Evolutionary conservation across 2,797 vertebrate genomes (phyloP).

Genomic region (Todus mexicanus): DNA sequence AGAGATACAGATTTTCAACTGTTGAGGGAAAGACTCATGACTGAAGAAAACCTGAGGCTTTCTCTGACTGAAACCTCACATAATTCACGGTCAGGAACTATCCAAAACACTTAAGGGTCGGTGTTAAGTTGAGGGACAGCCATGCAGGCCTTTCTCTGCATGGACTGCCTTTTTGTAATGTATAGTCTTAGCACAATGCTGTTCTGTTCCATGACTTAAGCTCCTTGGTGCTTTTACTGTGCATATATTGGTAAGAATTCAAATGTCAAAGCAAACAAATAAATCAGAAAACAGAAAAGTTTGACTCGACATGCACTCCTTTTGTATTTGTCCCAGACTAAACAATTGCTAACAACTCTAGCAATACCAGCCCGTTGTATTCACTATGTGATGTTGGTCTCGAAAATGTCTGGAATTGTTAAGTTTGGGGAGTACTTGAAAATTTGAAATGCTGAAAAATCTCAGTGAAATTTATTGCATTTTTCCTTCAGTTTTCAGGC

Average conservation of each 20-base stretch:
- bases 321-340: not conserved
- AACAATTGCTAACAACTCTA: not conserved
- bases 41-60: not conserved
- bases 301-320: not conserved
- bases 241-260: not conserved
- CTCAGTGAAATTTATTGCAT: not conserved
- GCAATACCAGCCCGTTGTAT: not conserved
- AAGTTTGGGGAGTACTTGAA: not conserved
- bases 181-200: rapidly evolving
- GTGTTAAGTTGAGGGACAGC: not conserved
- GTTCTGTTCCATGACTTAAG: not conserved
- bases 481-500: not conserved
- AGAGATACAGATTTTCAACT: not conserved
- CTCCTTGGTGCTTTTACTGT: not conserved
- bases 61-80: not conserved
- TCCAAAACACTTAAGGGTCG: not conserved
- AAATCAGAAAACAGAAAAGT: not conserved
- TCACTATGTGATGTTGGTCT: not conserved
- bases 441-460: not conserved
- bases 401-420: not conserved
- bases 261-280: not conserved
- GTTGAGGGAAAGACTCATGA: not conserved
- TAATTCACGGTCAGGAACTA: not conserved
- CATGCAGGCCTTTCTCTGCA: not conserved
- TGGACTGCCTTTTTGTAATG: not conserved